phyloP scores from a whole-genome alignment of 2,888 invertebrate genomes.

The Tinea trinotella region DNA sequence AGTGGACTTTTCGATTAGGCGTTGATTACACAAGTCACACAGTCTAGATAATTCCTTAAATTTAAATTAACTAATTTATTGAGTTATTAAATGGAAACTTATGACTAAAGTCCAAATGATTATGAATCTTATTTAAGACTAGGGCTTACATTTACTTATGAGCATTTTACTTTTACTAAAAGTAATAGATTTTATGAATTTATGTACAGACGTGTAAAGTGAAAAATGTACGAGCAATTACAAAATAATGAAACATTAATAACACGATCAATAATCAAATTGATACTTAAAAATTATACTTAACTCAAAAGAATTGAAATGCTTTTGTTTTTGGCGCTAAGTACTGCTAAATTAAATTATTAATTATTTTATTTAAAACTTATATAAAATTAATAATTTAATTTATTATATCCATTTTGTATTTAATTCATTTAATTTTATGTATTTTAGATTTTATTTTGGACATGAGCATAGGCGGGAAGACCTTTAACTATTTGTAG shows the following conservation, averaged over 20 bases:
- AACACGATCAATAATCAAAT: too few relatives aligned
- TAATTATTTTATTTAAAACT: constrained; percentile 16
- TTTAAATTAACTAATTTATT: background rate
- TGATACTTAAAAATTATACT: too few relatives aligned
- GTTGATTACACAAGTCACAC: background rate
- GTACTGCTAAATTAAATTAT: constrained; percentile 33
- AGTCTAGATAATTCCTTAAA: constrained; percentile 1
- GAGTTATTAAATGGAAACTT: background rate
- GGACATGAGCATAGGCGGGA: constrained; percentile 15
- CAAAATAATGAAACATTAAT: too few relatives aligned
- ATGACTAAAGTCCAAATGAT: background rate
- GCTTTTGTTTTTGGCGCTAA: constrained; percentile 37
- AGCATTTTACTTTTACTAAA: too few relatives aligned
- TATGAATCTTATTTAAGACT: background rate
- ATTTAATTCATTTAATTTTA: background rate
- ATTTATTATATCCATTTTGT: background rate
- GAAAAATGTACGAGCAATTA: too few relatives aligned
- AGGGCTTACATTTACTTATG: constrained; percentile 9
- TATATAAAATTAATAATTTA: background rate
- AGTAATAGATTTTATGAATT: too few relatives aligned
- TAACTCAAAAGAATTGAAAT: background rate
- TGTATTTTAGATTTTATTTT: background rate
- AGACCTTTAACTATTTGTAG: constrained; percentile 11
- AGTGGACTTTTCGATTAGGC: background rate
- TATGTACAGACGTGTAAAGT: too few relatives aligned